A percentile compares a stretch with the other conserved stretches of the same genome.
Evolutionary conservation across 2,797 vertebrate genomes (phyloP).

Genomic region (Cryptoprocta ferox): DNA sequence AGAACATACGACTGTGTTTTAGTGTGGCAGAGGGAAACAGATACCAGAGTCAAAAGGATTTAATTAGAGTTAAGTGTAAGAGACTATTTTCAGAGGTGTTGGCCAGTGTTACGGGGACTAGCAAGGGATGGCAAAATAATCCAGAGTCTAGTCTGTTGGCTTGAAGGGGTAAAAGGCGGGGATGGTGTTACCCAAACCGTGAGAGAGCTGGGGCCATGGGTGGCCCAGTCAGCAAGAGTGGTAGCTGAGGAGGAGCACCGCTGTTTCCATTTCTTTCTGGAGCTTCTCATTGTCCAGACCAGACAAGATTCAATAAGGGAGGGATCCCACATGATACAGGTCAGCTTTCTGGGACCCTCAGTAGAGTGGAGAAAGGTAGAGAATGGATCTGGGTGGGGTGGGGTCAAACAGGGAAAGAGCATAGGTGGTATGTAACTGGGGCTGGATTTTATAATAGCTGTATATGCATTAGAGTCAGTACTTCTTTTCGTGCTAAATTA

Average conservation of each 20-base stretch:
- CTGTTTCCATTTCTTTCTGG: neutral
- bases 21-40: neutral
- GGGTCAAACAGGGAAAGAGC: neutral
- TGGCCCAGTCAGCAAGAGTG: neutral
- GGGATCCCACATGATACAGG: neutral
- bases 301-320: neutral
- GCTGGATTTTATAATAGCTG: neutral
- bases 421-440: neutral
- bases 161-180: neutral
- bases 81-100: neutral
- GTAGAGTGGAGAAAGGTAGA: neutral
- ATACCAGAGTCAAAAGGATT: neutral
- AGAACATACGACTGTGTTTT: conserved; percentile 19
- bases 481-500: neutral
- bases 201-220: neutral
- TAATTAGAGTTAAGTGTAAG: neutral
- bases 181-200: neutral
- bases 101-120: neutral
- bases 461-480: neutral
- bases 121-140: neutral
- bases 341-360: neutral
- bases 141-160: neutral
- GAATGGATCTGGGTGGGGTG: neutral
- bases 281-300: neutral
- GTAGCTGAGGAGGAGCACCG: rapidly evolving